Percentiles rank a stretch among this genome's conserved stretches.
Conservation (phyloP, 1,140 invertebrate species). For the Laupala kohalensis region DNA sequence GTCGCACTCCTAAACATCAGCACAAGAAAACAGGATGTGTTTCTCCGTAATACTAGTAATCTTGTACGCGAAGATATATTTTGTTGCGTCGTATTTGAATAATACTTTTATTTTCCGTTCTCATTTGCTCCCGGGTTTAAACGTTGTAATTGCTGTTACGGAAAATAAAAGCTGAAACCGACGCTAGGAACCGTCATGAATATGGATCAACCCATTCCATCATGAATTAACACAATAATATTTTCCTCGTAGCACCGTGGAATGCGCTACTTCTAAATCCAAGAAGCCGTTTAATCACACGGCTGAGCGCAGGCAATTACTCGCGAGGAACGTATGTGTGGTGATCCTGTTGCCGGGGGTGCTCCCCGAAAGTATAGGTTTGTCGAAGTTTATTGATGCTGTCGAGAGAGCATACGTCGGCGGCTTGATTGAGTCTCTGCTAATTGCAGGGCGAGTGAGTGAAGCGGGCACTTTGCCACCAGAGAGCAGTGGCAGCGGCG, state of each 20-base stretch:
- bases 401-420: neutral
- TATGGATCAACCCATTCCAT: neutral
- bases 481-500: no score
- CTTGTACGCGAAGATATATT: neutral
- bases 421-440: neutral
- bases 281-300: neutral
- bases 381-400: neutral
- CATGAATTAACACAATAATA: neutral
- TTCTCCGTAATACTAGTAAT: neutral
- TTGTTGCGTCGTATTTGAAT: neutral
- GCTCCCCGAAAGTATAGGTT: neutral
- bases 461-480: no score
- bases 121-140: neutral
- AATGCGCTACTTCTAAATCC: neutral
- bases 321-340: neutral
- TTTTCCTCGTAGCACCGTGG: neutral
- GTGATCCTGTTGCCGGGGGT: neutral
- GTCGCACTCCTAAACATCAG: no score
- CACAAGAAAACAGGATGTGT: no score
- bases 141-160: neutral
- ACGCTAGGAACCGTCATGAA: neutral
- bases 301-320: neutral
- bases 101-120: neutral
- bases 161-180: neutral
- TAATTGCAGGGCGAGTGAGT: neutral